Percentiles rank a stretch among this genome's conserved stretches.
Conservation (phyloP, 1,140 invertebrate genomes). For the Polypedilum pembai region DNA sequence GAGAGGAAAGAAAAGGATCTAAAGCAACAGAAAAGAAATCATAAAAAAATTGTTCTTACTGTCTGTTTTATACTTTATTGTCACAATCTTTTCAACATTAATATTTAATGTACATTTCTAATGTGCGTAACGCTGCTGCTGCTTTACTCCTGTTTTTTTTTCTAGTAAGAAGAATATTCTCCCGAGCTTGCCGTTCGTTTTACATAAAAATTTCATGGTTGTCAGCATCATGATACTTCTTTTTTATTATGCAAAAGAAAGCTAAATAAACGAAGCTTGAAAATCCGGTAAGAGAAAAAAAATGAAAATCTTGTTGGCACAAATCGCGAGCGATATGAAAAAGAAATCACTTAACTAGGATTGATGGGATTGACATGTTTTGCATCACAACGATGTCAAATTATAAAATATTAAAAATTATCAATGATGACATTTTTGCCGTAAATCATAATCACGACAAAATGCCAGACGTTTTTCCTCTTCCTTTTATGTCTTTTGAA, state of each 20-base stretch:
- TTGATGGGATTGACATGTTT: conserved; percentile 1
- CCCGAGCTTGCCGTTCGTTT: neutral
- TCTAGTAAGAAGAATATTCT: neutral
- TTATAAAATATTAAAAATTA: neutral
- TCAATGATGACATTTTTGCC: neutral
- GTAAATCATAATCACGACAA: too few species aligned
- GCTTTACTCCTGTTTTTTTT: neutral
- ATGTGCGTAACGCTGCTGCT: neutral
- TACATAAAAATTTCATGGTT: conserved; percentile 19
- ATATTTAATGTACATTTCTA: conserved; percentile 19
- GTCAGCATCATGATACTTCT: conserved; percentile 8
- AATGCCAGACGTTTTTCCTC: too few species aligned
- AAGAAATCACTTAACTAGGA: conserved; percentile 1
- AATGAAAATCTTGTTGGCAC: neutral
- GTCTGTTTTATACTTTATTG: conserved; percentile 4
- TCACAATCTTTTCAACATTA: conserved; percentile 18
- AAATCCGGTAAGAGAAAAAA: neutral
- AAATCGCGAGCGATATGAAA: neutral
- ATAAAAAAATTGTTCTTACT: conserved; percentile 6
- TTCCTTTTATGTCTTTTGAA: too few species aligned
- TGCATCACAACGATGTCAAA: neutral
- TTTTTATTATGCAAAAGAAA: conserved; percentile 14
- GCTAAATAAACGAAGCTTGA: neutral
- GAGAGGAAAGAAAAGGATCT: neutral
- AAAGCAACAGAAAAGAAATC: neutral